These are phyloP conservation scores for Sminthurides bifidus DNA, from an alignment of 1,140 invertebrate genomes.

Conservation along the genomic window DNA sequence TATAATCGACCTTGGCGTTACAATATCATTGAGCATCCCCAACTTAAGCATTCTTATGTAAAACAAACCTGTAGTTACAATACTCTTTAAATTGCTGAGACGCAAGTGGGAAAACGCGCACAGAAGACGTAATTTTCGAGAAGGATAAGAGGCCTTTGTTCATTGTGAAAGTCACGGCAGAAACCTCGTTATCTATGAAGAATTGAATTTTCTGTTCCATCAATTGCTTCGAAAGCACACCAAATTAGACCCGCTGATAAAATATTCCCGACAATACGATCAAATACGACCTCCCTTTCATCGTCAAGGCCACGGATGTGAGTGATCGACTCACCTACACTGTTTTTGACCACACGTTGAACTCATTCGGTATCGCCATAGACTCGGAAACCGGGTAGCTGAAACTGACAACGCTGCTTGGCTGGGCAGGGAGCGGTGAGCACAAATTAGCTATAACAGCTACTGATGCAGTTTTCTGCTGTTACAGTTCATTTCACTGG, in stretches of 20 bases:
- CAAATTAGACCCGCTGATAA: slow-evolving; percentile 17
- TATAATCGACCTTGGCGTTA: no score
- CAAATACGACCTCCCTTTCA: slow-evolving; percentile 23
- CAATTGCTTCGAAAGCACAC: slow-evolving; percentile 23
- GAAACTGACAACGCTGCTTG: slow-evolving; percentile 43
- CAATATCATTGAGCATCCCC: no score
- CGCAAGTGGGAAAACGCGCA: no score
- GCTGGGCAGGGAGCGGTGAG: slow-evolving; percentile 29
- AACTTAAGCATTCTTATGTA: no score
- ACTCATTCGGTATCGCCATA: slow-evolving; percentile 35
- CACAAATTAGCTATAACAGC: slow-evolving; percentile 36
- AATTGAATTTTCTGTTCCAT: slow-evolving; percentile 44
- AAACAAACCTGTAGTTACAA: no score
- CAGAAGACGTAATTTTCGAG: slow-evolving; percentile 53
- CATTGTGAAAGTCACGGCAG: slow-evolving; percentile 24
- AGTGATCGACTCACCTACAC: slow-evolving; percentile 23
- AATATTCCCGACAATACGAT: slow-evolving; percentile 22
- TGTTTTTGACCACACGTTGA: slow-evolving; percentile 15
- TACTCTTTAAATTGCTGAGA: no score
- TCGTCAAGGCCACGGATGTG: slow-evolving; percentile 29
- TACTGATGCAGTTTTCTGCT: slow-evolving; percentile 36
- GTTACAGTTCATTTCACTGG: no score
- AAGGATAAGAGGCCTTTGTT: slow-evolving; percentile 27
- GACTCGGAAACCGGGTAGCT: slow-evolving; percentile 57
- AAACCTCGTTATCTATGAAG: slow-evolving; percentile 40